Evolutionary conservation across 2,888 invertebrate species (phyloP), one percentile per base, ranked within the genome.

Genomic region (Aricia artaxerxes): DNA sequence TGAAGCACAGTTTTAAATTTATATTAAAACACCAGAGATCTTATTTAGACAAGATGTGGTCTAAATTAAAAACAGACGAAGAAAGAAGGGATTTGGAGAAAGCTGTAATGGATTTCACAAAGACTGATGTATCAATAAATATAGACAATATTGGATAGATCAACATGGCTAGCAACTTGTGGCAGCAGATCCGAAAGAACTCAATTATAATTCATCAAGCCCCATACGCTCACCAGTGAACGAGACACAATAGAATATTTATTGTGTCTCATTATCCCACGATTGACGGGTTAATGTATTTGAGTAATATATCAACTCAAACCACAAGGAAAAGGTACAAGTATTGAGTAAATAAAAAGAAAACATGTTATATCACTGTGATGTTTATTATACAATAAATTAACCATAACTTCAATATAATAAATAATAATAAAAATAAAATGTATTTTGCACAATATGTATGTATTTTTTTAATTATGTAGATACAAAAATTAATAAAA

Each of bases 1-100:
- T 98, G 78, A 96, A 96, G 89, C 97, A 97, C 82, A 97, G 97
- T 89, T 97, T 97, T 86, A 95, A 95, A 83, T 97, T 96, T 86
- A 95, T 97, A 80, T 94, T 96, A 85, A 95, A 94, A 81, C 95
- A 97, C 88, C 97, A 97, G 85, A 95, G 95, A 84, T 90, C 92
- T 78, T 96, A 95, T 86, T 92, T 97, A 79, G 96, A 97, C 85
- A 92, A 94, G 77, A 94, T 95, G 88, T 96, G 96, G 95, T 91
- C 92, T 0, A 92, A 91, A 82, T 89, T 97, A 57, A 95, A 94
- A 82, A 96, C 95, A 61, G 96, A 96, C 53, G 95, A 95, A 81
- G 96, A 97, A 84, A 95, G 95, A 80, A 93, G 94, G 83, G 92
- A 92, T 78, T 90, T 97, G 73, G 95, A 94, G 88, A 86, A 85